phyloP scores from a whole-genome alignment of 2,888 invertebrate species.

The Lissocephala sabroskyi region DNA sequence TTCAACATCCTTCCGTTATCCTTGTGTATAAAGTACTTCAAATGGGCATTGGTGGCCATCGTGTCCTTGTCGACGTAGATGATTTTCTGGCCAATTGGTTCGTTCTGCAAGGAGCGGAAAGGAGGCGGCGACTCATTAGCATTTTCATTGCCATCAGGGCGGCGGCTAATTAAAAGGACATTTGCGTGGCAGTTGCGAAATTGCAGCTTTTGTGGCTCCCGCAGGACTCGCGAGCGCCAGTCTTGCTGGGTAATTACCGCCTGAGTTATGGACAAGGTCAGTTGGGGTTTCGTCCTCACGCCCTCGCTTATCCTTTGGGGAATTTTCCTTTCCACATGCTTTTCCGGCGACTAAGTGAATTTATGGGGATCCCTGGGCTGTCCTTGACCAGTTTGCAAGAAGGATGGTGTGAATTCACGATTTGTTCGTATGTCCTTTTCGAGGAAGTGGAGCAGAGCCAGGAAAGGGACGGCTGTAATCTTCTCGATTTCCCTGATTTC shows the following conservation, averaged over 20 bases:
- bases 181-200: too few species aligned
- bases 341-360: too few species aligned
- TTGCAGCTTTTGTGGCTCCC: slow-evolving; percentile 22
- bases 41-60: slow-evolving; percentile 61
- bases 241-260: slow-evolving; percentile 33
- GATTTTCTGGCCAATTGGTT: slow-evolving; percentile 66
- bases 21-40: slow-evolving; percentile 64
- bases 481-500: too few species aligned
- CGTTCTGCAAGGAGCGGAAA: slow-evolving; percentile 43
- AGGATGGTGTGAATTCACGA: too few species aligned
- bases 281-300: slow-evolving; percentile 19
- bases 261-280: slow-evolving; percentile 43
- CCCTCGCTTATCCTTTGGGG: too few species aligned
- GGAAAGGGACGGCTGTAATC: too few species aligned
- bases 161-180: slow-evolving; percentile 45
- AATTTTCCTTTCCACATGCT: too few species aligned
- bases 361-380: too few species aligned
- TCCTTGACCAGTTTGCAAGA: too few species aligned
- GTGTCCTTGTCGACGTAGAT: slow-evolving; percentile 70
- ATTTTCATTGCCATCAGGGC: slow-evolving; percentile 42
- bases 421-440: too few species aligned
- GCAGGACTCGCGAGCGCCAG: neutral
- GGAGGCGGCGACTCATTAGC: slow-evolving; percentile 36
- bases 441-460: too few species aligned
- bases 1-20: slow-evolving; percentile 60